Evolutionary conservation across 1,140 invertebrate genomes (phyloP), one percentile per base, ranked within the genome.

Genomic region (Heliconius hewitsoni): DNA sequence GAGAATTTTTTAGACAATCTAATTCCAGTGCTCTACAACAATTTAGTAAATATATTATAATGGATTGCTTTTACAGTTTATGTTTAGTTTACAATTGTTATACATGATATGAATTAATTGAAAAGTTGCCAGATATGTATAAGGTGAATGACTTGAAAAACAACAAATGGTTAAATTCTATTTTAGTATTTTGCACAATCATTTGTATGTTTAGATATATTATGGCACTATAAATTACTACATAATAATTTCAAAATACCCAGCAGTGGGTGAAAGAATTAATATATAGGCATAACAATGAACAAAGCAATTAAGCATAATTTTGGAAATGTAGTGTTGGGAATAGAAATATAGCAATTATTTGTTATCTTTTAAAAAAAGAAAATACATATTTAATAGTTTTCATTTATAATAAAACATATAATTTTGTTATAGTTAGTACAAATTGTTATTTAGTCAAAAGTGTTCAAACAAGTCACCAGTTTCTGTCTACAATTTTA

Each of bases 1-100:
- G 98, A 50, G 97, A 98, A 88, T 97, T 99, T 83, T 97, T 97
- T 73, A 99, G 94, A 74, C 97, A 97, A 92, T 99, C 99, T 77
- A 98, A 95, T 87, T 98, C 97, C 80, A 99, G 94, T 2, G 98
- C 98, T 89, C 95, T 96, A 82, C 85, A 92, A 91, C 52, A 74
- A 83, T 74, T 73, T 72, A 13, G 55, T 23, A 73, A 79, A 75
- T 11, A 57, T 75, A 27, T 55, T 70, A 57, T 75, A 34, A 39
- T 46, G 23, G 39, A 30, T 50, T 60, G 34, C 39, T 70, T 74
- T 52, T n/a, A 66, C 11, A 66, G 27, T 66, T 66, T 66, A 39
- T 76, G 9, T 46, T 70, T 34, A 5, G 13, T 75, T 66, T 42
- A 37, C 50, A 30, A 19, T 76, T 46, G 39, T 71, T 4, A 46